A percentile compares a stretch with the other conserved stretches of the same genome.
Evolutionary conservation across 2,113 vertebrate species (phyloP).

Genomic region (Corythornis vintsioides): DNA sequence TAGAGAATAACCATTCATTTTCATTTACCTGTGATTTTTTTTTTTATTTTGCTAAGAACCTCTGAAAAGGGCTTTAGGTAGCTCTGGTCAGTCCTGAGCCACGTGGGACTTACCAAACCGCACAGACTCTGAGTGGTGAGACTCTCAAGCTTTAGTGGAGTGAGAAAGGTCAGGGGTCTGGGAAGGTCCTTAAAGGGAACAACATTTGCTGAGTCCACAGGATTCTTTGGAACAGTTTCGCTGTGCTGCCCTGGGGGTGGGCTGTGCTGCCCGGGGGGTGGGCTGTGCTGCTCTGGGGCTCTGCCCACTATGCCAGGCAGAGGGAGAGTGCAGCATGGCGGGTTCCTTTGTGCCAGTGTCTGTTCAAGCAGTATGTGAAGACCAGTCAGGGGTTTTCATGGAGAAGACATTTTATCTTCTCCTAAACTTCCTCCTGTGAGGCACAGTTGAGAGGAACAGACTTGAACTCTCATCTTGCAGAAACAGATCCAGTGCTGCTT

Average conservation of each 20-base stretch:
- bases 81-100: neutral
- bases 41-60: neutral
- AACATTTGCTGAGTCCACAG: neutral
- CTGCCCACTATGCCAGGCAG: neutral
- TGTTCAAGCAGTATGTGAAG: neutral
- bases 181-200: neutral
- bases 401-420: neutral
- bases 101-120: fast-evolving
- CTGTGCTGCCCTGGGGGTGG: neutral
- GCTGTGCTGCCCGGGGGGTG: neutral
- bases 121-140: neutral
- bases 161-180: neutral
- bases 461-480: neutral
- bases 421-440: neutral
- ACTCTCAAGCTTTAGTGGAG: neutral
- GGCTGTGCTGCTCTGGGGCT: neutral
- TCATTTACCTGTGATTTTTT: neutral
- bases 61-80: neutral
- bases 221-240: neutral
- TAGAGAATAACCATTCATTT: neutral
- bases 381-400: neutral
- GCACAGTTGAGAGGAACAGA: neutral
- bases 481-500: neutral
- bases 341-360: neutral
- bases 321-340: neutral